Conservation (phyloP, 2,113 vertebrate genomes). For the Lipophrys pholis region DNA sequence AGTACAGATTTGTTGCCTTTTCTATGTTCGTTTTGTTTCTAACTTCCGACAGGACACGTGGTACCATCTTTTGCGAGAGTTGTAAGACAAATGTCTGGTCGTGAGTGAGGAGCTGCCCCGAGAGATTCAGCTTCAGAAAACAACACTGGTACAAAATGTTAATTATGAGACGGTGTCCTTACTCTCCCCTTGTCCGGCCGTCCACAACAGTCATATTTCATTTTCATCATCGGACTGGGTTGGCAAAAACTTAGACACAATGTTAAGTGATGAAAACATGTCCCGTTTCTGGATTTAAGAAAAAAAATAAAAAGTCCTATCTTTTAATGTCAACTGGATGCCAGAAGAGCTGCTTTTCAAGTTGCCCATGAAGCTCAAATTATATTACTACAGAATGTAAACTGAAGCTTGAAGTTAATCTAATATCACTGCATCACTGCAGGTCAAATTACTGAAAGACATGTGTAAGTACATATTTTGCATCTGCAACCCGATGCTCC, state of each 20-base stretch:
- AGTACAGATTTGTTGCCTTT: neutral
- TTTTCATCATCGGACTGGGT: constrained; percentile 1
- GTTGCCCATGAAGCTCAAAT: neutral
- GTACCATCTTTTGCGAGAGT: neutral
- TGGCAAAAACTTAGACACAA: neutral
- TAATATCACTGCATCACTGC: neutral
- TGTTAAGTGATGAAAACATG: constrained; percentile 2
- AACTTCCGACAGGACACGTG: neutral
- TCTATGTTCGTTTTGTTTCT: neutral
- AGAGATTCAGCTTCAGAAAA: constrained; percentile 22
- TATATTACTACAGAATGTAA: neutral
- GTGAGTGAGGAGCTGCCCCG: neutral
- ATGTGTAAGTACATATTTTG: no score
- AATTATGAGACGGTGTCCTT: constrained; percentile 43
- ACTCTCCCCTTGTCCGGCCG: constrained; percentile 9
- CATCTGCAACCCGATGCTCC: no score
- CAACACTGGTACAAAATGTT: constrained; percentile 14
- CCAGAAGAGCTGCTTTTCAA: neutral
- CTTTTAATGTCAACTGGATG: neutral
- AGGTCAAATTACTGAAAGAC: no score
- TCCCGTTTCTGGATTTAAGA: neutral
- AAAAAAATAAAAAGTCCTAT: no score
- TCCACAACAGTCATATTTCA: constrained; percentile 10
- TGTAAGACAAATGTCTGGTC: constrained; percentile 23
- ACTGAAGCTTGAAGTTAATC: neutral